Evolutionary conservation across 2,888 invertebrate species (phyloP), one percentile per base, ranked within the genome.

Genomic region (Dynastes hyllus): DNA sequence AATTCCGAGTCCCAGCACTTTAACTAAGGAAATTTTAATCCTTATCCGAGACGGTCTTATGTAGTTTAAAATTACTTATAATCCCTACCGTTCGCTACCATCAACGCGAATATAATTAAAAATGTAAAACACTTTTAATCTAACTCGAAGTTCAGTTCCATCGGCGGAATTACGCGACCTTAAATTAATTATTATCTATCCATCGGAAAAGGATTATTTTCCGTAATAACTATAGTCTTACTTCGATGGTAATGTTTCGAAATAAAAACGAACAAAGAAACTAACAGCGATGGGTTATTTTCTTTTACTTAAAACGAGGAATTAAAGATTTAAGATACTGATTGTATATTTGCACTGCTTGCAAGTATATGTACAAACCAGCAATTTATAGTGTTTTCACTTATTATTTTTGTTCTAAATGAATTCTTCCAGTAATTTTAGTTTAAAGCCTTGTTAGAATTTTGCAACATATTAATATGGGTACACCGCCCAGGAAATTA

Each of bases 1-100:
- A 22, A 58, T 22, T 22, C 55, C 22, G 22, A 58, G 22, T 22
- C 22, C 27, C 4, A 58, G 16, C 22, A 58, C 55, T 58, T 13
- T 58, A 58, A 58, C 55, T 58, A 58, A 58, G 55, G 45, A 45
- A 45, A 45, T 58, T 22, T 58, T 58, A 58, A 58, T 58, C n/a
- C 22, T 58, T 58, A 58, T 58, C 55, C 22, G 55, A 58, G 55
- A 58, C 55, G 55, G 55, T 5, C 22, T 58, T 27, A 22, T 22
- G 22, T 22, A 58, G 55, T 58, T 58, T 58, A 58, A 58, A 58
- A 58, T 58, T 58, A 58, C 55, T 3, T 58, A 8, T 58, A 58
- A 58, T 58, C 55, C 55, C 55, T 22, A 58, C 22, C 22, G 55
- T 58, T 22, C 55, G 55, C 55, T 58, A 22, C 55, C 55, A 58